phyloP scores from a whole-genome alignment of 1,140 invertebrate species.

The Calliopsis andreniformis region DNA sequence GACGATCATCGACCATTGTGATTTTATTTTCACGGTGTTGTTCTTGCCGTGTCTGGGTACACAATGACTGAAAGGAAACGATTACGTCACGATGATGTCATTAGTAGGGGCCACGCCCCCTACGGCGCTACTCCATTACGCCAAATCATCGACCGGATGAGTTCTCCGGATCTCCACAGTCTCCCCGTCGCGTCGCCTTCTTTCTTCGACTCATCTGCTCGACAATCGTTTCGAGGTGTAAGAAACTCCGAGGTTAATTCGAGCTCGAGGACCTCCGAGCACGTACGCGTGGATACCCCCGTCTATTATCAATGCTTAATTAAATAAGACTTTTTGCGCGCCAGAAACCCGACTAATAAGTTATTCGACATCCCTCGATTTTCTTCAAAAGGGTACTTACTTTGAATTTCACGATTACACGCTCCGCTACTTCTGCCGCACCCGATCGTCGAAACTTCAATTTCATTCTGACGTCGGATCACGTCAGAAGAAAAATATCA shows the following conservation, averaged over 20 bases:
- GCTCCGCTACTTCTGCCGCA: no score
- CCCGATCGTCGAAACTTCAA: no score
- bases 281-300: conserved; percentile 37
- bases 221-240: conserved; percentile 41
- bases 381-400: background rate
- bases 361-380: conserved; percentile 21
- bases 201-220: background rate
- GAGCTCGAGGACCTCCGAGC: conserved; percentile 51
- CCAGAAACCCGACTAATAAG: background rate
- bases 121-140: conserved; percentile 78
- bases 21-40: conserved; percentile 59
- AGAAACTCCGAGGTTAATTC: conserved; percentile 58
- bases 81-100: conserved; percentile 80
- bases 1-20: conserved; percentile 55
- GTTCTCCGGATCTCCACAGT: conserved; percentile 37
- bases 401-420: no score
- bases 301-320: conserved; percentile 57
- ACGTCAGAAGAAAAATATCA: no score
- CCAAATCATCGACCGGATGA: conserved; percentile 75
- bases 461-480: no score
- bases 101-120: conserved; percentile 76
- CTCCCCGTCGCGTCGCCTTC: background rate
- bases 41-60: conserved; percentile 48
- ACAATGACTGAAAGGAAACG: conserved; percentile 72
- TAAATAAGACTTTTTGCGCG: conserved; percentile 62